Percentiles rank a stretch among this genome's conserved stretches.
phyloP scores from a whole-genome alignment of 1,140 invertebrate species.

The Stenopsyche tienmushanensis region DNA sequence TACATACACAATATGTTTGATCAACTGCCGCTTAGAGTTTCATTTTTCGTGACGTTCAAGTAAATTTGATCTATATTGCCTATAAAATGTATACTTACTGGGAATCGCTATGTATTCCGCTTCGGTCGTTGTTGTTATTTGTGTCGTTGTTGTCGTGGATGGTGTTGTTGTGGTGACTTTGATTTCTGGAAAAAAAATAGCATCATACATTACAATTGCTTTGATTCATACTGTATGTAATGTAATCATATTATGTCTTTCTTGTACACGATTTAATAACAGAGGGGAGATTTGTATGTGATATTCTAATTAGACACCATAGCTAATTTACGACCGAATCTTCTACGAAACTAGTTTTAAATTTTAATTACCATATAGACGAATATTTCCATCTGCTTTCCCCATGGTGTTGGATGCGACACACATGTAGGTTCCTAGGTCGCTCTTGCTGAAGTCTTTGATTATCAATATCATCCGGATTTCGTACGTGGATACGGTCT shows the following conservation, averaged over 20 bases:
- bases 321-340: background rate
- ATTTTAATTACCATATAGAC: slow-evolving; percentile 65
- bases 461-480: slow-evolving; percentile 68
- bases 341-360: slow-evolving; percentile 3
- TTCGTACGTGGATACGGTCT: slow-evolving; percentile 58
- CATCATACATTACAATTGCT: too few relatives aligned
- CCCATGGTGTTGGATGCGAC: slow-evolving; percentile 72
- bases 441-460: slow-evolving; percentile 60
- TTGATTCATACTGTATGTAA: too few relatives aligned
- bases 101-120: slow-evolving; percentile 33
- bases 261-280: too few relatives aligned
- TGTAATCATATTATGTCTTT: slow-evolving; percentile 29
- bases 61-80: too few relatives aligned
- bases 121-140: slow-evolving; percentile 54
- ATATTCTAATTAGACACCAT: background rate
- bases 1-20: too few relatives aligned
- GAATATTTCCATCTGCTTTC: slow-evolving; percentile 64
- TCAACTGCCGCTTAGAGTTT: too few relatives aligned
- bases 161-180: slow-evolving; percentile 57
- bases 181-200: slow-evolving; percentile 57
- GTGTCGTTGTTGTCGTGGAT: slow-evolving; percentile 58
- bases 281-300: too few relatives aligned
- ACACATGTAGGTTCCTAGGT: slow-evolving; percentile 73
- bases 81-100: slow-evolving; percentile 28
- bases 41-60: too few relatives aligned